phyloP scores from a whole-genome alignment of 2,797 vertebrate species.

The Sitta carolinensis region DNA sequence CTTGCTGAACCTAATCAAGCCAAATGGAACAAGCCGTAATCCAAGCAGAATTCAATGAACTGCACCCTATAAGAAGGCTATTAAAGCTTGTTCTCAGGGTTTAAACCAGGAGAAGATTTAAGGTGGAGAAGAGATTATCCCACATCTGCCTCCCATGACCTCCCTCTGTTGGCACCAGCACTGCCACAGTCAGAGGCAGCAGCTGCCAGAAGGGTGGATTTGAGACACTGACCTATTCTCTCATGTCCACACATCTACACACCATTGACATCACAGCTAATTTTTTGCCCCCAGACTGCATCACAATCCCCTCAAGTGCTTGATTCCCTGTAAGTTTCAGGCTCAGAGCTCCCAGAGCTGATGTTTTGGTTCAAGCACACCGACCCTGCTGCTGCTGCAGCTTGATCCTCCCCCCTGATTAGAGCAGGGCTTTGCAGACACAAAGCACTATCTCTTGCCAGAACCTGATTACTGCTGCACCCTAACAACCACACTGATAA shows the following conservation, averaged over 20 bases:
- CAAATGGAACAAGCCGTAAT: constrained; percentile 45
- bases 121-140: constrained; percentile 24
- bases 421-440: constrained; percentile 26
- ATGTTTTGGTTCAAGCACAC: neutral
- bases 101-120: constrained; percentile 39
- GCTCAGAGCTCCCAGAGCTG: neutral
- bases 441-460: neutral
- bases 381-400: neutral
- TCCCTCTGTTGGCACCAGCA: neutral
- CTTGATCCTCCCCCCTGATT: constrained; percentile 20
- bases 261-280: neutral
- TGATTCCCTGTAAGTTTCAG: neutral
- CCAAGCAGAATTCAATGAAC: constrained; percentile 41
- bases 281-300: neutral
- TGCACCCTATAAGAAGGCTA: constrained; percentile 27
- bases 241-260: neutral
- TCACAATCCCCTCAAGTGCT: neutral
- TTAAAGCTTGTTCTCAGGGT: constrained; percentile 13
- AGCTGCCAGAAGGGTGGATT: neutral
- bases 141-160: constrained; percentile 36
- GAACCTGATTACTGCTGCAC: neutral
- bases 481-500: neutral
- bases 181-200: neutral
- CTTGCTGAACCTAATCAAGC: constrained; percentile 22
- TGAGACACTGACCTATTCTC: neutral